A percentile compares a stretch with the other conserved stretches of the same genome.
Evolutionary conservation across 1,140 invertebrate species (phyloP).

Genomic region (Pseudomyrmex sp.): DNA sequence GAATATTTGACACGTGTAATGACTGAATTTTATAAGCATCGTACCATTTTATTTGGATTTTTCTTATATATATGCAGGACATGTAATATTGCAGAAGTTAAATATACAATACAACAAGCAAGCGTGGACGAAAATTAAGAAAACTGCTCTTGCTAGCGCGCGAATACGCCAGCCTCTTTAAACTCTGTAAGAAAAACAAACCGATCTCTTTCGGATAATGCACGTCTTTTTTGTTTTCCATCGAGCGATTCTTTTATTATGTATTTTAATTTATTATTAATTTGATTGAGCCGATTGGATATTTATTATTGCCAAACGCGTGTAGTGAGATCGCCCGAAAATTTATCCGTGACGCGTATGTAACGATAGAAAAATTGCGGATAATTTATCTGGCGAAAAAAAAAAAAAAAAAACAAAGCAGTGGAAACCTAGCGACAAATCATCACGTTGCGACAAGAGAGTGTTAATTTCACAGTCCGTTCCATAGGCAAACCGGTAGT

Average conservation of each 20-base stretch:
- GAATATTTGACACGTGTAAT: constrained; percentile 9
- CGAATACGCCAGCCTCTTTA: background rate
- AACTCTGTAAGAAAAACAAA: too few species aligned
- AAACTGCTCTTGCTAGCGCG: constrained; percentile 24
- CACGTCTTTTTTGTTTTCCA: constrained; percentile 27
- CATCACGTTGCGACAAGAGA: constrained; percentile 36
- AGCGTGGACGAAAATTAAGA: constrained; percentile 9
- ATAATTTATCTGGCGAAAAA: constrained; percentile 35
- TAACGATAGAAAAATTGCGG: constrained; percentile 25
- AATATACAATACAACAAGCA: background rate
- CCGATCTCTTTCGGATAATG: background rate
- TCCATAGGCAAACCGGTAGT: constrained; percentile 65
- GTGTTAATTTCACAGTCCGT: constrained; percentile 64
- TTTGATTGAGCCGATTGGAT: background rate
- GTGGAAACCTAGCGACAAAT: constrained; percentile 41
- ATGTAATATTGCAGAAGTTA: constrained; percentile 22
- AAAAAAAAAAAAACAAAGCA: constrained; percentile 32
- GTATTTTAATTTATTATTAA: constrained; percentile 21
- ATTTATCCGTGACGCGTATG: constrained; percentile 41
- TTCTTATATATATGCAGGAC: constrained; percentile 17
- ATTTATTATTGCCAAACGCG: constrained; percentile 57
- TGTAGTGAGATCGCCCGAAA: constrained; percentile 4
- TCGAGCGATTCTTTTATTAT: constrained; percentile 2
- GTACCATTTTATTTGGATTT: constrained; percentile 9
- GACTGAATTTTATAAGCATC: constrained; percentile 40